Evolutionary conservation across 2,888 invertebrate species (phyloP), one percentile per base, ranked within the genome.

Genomic region (Drosophila niveifrons): DNA sequence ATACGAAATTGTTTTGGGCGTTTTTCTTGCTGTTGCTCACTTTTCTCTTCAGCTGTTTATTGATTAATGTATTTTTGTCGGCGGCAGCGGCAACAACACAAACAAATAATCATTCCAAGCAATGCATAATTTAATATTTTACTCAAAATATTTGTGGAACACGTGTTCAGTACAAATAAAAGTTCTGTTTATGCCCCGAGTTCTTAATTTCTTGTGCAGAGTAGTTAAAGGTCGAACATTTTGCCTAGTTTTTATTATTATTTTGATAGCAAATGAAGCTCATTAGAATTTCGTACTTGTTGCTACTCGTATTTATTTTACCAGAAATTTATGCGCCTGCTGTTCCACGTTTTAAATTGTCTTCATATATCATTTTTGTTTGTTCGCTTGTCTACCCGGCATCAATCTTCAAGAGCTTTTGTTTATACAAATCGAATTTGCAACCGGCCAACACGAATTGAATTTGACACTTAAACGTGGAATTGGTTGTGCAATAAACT

Each of bases 91-190:
- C 18, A 2, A 3, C 23, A 57, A 29, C 41, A 47, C 66, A 77
- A 87, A 86, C 68, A 83, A 89, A 80, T 74, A 66, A 63, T 64
- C 55, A 59, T 68, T 74, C 67, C 67, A 66, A 34, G 61, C 66
- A 74, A 72, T 52, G 44, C 75, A 78, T 84, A 87, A 75, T 75
- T 80, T 73, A 52, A 69, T 71, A 74, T 71, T 83, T 72, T 17
- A 59, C 64, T 72, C 59, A 50, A 69, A 69, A 73, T 69, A 69
- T 55, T 61, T 73, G 29, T 53, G 36, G 58, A 72, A 58, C 55
- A 67, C 68, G 67, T 66, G 63, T 78, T 36, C 36, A 2, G 4
- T 36, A 10, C 36, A n/a, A 31, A 3, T 9, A 7, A 31, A 9
- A 34, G 39, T 39, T 39, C 13, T 15, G 39, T 41, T 41, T 41